Conservation (phyloP, 2,888 invertebrate genomes). For the Ichneumoninae sp. region DNA sequence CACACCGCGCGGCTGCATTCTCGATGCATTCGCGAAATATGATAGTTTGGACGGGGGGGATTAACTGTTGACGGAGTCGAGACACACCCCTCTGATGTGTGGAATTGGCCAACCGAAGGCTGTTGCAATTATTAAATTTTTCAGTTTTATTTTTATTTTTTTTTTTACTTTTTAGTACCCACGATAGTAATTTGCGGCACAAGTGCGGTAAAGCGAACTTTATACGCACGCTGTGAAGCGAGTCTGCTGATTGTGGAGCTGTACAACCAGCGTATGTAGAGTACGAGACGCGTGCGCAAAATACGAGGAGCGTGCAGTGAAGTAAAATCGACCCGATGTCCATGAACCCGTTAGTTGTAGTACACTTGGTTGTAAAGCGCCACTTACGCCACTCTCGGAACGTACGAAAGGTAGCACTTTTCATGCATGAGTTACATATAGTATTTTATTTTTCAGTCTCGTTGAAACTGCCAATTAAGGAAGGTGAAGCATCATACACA, state of each 20-base stretch:
- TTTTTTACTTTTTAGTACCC: not conserved
- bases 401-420: too few species aligned
- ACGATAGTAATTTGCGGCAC: not conserved
- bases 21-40: constrained; percentile 18
- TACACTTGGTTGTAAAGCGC: too few species aligned
- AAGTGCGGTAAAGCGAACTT: too few species aligned
- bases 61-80: not conserved
- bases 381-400: too few species aligned
- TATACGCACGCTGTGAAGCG: not conserved
- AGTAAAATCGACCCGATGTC: too few species aligned
- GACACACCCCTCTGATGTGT: not conserved
- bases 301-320: too few species aligned
- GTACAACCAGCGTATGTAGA: too few species aligned
- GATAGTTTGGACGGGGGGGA: constrained; percentile 8
- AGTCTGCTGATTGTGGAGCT: too few species aligned
- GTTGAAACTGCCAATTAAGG: not conserved
- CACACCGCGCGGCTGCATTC: not conserved
- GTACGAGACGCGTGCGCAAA: too few species aligned
- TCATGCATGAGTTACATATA: too few species aligned
- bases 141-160: not conserved
- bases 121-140: not conserved
- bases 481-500: not conserved
- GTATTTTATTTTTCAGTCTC: not conserved
- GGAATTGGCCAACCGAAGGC: not conserved
- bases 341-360: too few species aligned